Base-by-base conservation (phyloP, 2,797 vertebrate species). In the Macropodus opercularis region DNA sequence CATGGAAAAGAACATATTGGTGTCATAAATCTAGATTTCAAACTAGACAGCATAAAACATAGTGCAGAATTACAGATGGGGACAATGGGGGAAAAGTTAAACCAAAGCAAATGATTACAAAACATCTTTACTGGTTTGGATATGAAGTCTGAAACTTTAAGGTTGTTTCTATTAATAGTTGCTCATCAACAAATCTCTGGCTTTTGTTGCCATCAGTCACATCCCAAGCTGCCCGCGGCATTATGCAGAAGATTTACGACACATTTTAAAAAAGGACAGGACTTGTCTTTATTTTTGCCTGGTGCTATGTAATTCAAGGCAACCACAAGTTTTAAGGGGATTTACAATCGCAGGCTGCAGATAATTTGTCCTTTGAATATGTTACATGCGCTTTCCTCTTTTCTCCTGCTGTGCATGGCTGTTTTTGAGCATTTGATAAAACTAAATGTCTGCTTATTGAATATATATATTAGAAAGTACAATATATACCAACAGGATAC, bases 21-120 rank as follows among this genome's bases (percentile, higher is more conserved):
- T 85, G 80, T 84, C 90, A 91, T 94, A 92, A 93, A 93, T 93
- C 89, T 89, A 85, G 80, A 86, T 91, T 90, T 90, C 73, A 87
- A 89, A 90, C 79, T 57, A 81, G 85, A 87, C 86, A 77, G 77
- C 72, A 70, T 80, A 74, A 79, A 90, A 84, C 83, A 81, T 54
- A 60, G 72, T 61, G 79, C 46, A 31, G 81, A 81, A 85, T 88
- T 87, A 85, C 63, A 81, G 65, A 79, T 58, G 59, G 71, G 73
- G 79, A 85, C 79, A 85, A 84, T 78, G 69, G 80, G 60, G 79
- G 82, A 87, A 66, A 85, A 84, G 73, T 84, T 77, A 65, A 83
- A 89, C 75, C 59, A 68, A 73, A 76, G 78, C 53, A 71, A 61
- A 61, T 57, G 78, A 85, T 89, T 87, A 71, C 32, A 61, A 35